Evolutionary conservation across 2,113 vertebrate genomes (phyloP).

Genomic region (Scytalopus superciliaris): DNA sequence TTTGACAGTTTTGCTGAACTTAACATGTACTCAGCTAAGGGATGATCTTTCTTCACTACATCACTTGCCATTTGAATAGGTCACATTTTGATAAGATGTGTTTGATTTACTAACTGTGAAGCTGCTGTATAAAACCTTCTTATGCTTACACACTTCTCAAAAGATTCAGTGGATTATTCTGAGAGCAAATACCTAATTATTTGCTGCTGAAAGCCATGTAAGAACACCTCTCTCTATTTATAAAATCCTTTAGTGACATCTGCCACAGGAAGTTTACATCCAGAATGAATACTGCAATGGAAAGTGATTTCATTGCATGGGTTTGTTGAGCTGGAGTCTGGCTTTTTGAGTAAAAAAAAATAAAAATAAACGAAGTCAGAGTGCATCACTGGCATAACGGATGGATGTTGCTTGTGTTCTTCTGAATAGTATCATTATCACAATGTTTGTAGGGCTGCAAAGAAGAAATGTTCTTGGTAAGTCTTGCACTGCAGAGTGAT

Average conservation of each 20-base stretch:
- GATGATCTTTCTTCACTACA: conserved; percentile 32
- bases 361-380: not conserved
- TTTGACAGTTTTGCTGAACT: conserved; percentile 47
- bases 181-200: conserved; percentile 45
- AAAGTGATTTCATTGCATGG: not conserved
- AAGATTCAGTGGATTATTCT: not conserved
- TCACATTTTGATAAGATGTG: conserved; percentile 38
- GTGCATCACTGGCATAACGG: not conserved
- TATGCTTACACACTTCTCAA: not conserved
- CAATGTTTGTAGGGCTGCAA: not conserved
- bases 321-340: not conserved
- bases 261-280: not conserved
- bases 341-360: not conserved
- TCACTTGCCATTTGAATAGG: conserved; percentile 61
- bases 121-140: not conserved
- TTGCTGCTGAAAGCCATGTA: conserved; percentile 6
- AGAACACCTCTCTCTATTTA: not conserved
- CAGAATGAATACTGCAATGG: not conserved
- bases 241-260: conserved; percentile 15
- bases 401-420: not conserved
- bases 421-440: not conserved
- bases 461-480: not conserved
- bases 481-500: not conserved
- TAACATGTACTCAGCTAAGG: conserved; percentile 5
- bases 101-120: conserved; percentile 31